Conservation (phyloP, 2,113 vertebrate genomes). For the Coturnix japonica region DNA sequence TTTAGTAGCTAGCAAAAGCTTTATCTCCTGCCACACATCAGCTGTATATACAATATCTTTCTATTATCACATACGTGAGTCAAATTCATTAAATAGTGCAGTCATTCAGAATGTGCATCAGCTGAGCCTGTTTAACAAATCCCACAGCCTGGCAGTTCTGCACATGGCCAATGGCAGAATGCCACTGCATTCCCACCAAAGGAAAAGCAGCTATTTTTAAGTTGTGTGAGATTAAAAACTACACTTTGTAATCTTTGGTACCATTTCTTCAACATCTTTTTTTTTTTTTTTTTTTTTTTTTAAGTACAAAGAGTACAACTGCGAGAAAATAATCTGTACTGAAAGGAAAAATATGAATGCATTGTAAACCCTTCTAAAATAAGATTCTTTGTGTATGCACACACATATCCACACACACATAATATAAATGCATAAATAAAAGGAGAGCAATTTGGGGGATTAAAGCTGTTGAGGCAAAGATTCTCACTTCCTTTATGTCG, state of each 20-base stretch:
- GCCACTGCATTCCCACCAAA: conserved; percentile 2
- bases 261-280: neutral
- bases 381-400: neutral
- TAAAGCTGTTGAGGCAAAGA: conserved; percentile 36
- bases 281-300: neutral
- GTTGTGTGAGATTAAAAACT: neutral
- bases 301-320: neutral
- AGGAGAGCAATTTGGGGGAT: neutral
- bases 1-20: neutral
- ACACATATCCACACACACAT: neutral
- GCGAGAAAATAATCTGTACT: neutral
- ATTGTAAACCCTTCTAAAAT: neutral
- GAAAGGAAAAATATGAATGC: neutral
- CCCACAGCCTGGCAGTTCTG: neutral
- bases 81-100: neutral
- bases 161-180: neutral
- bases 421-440: neutral
- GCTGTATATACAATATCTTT: neutral
- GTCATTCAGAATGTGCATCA: neutral
- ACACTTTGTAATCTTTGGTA: neutral
- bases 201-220: conserved; percentile 38
- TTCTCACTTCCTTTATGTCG: conserved; percentile 31
- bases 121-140: neutral
- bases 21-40: neutral
- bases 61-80: neutral